Evolutionary conservation across 2,888 invertebrate species (phyloP), one percentile per base, ranked within the genome.

Genomic region (Copidosoma aretas): DNA sequence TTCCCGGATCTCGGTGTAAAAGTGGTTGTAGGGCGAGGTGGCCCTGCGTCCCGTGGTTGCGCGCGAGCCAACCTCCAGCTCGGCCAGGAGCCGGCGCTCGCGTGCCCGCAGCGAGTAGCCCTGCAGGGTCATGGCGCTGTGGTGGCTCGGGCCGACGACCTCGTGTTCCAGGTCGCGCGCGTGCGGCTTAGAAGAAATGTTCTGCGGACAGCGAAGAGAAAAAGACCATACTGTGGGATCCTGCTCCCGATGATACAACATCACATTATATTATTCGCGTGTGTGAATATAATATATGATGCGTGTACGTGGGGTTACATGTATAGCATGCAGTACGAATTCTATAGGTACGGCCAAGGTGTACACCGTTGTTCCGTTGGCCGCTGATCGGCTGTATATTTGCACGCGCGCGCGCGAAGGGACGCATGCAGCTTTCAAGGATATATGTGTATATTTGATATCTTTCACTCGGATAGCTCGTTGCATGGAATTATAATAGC

Each of bases 161-260:
- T 90, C 86, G 85, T 89, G 88, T 72, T 88, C 88, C 57, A 88
- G 88, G 81, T 89, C 89, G 71, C 88, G 87, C 74, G 88, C 89
- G 80, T 88, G 91, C 76, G 91, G 91, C 84, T 92, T 92, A 91
- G 91, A 92, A 90, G 91, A 92, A 90, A 91, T 91, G 91, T 91
- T 92, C 92, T 92, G 91, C 77, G 77, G 76, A 61, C 71, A 74
- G 57, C 52, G 68, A 59, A 62, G 15, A 54, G 22, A 24, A 10
- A 21, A 54, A 24, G 24, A 54, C 22, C 21, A 54, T 52, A 52
- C 43, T 46, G 43, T 15, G 43, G 43, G 43, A 14, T 46, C 8
- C 43, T 14, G 17, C 43, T 46, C 15, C 43, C 43, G 43, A 46
- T 8, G 12, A 1, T 8, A 32, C 8, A 8, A 32, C 32, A 8